phyloP scores from a whole-genome alignment of 2,888 invertebrate genomes.

The Agrotis segetum region DNA sequence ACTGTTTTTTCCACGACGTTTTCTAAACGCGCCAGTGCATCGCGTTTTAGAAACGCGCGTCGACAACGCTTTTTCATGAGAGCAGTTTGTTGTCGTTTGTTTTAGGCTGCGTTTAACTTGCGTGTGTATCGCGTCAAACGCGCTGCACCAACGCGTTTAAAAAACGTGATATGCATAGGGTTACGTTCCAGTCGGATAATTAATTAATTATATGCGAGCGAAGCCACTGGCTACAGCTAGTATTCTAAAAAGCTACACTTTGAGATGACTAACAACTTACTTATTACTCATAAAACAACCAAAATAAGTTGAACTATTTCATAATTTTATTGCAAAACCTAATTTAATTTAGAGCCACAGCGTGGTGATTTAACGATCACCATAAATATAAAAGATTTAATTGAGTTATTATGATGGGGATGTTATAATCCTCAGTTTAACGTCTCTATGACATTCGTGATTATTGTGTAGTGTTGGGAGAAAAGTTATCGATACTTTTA shows the following conservation, averaged over 20 bases:
- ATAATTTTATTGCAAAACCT: slow-evolving; percentile 72
- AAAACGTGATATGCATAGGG: too few relatives aligned
- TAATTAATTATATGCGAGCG: too few relatives aligned
- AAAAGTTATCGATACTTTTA: slow-evolving; percentile 34
- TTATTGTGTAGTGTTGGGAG: slow-evolving; percentile 65
- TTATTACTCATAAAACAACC: slow-evolving; percentile 29
- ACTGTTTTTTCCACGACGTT: too few relatives aligned
- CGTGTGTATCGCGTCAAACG: too few relatives aligned
- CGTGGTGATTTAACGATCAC: slow-evolving; percentile 82
- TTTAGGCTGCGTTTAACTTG: too few relatives aligned
- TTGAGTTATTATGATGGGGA: slow-evolving; percentile 89
- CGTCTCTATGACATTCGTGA: slow-evolving; percentile 73
- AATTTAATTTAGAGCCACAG: slow-evolving; percentile 76
- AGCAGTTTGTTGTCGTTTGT: too few relatives aligned
- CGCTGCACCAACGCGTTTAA: too few relatives aligned
- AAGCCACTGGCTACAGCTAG: too few relatives aligned
- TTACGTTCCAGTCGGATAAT: too few relatives aligned
- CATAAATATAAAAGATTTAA: slow-evolving; percentile 89
- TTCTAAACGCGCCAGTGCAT: too few relatives aligned
- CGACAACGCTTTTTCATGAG: too few relatives aligned
- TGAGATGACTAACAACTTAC: slow-evolving; percentile 31
- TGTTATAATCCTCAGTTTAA: slow-evolving; percentile 83
- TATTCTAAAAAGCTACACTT: background rate
- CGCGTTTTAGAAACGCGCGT: too few relatives aligned
- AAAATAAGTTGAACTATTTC: slow-evolving; percentile 56